phyloP scores from a whole-genome alignment of 2,888 invertebrate genomes.

The Isoperla grammatica region DNA sequence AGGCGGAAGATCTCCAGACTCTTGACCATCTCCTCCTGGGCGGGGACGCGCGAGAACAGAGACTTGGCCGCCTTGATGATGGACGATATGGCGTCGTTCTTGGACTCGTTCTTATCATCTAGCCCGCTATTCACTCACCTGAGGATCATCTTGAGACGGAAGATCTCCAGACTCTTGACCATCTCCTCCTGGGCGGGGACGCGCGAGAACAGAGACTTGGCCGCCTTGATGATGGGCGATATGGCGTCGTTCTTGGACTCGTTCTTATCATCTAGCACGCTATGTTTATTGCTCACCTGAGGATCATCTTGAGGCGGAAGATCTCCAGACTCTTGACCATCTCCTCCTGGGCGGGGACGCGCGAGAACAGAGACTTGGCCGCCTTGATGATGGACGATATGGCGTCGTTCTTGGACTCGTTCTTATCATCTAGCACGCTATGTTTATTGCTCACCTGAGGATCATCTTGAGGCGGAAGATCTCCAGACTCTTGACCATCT shows the following conservation, averaged over 20 bases:
- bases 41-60: constrained; percentile 76
- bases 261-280: constrained; percentile 92
- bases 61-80: constrained; percentile 90
- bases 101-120: constrained; percentile 93
- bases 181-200: constrained; percentile 79
- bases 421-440: constrained; percentile 95
- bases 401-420: constrained; percentile 93
- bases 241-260: constrained; percentile 96
- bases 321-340: constrained; percentile 79
- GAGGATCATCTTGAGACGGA: constrained; percentile 93
- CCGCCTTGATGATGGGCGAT: constrained; percentile 87
- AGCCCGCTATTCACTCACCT: constrained; percentile 42
- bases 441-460: constrained; percentile 51
- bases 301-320: constrained; percentile 93
- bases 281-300: constrained; percentile 49
- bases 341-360: constrained; percentile 80
- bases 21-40: constrained; percentile 74
- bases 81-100: constrained; percentile 92
- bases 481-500: constrained; percentile 73
- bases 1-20: constrained; percentile 89
- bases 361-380: constrained; percentile 80
- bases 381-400: constrained; percentile 92
- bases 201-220: constrained; percentile 82
- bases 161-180: constrained; percentile 80
- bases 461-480: constrained; percentile 96